Evolutionary conservation across 2,797 vertebrate genomes (phyloP), one percentile per base, ranked within the genome.

Genomic region (Perodicticus potto): DNA sequence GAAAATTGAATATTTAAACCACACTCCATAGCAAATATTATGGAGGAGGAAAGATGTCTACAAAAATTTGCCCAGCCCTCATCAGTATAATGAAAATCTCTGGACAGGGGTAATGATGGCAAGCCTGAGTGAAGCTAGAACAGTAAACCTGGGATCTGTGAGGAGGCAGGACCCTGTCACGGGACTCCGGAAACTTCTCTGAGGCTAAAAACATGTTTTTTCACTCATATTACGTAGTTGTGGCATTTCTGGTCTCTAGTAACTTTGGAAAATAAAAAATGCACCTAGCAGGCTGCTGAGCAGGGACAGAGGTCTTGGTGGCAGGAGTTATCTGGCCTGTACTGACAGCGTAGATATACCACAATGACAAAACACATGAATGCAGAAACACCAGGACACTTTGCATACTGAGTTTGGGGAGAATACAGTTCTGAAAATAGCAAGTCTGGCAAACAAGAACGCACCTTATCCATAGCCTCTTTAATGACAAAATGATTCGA

Each of bases 281-380:
- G 0, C 65, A 2, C 32, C 32, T 65, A 19, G 23, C 23, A n/a
- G 22, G 45, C 8, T 32, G 23, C 27, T 85, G 45, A 25, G 4
- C 57, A 45, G 3, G 4, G 20, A n/a, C 14, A 70, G 61, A 23
- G 19, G 16, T 20, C 22, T 65, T 72, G 20, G 7, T 25, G 25
- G 0, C 7, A 0, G 3, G 1, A 7, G 5, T 29, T 32, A 65
- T 37, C 45, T 27, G 45, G 20, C 5, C 10, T 10, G 5, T 37
- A 7, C 11, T 34, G 34, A 22, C 10, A 27, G 34, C 7, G 12
- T 27, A 8, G 57, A 45, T 20, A 40, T 22, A 53, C 63, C 0
- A 23, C 53, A 23, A 2, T 29, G 53, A n/a, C n/a, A 22, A n/a
- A 45, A 43, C 4, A 2, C 23, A 10, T 5, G 16, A 43, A 85